Conservation (phyloP, 2,888 invertebrate genomes). For the Tethea ocularis region DNA sequence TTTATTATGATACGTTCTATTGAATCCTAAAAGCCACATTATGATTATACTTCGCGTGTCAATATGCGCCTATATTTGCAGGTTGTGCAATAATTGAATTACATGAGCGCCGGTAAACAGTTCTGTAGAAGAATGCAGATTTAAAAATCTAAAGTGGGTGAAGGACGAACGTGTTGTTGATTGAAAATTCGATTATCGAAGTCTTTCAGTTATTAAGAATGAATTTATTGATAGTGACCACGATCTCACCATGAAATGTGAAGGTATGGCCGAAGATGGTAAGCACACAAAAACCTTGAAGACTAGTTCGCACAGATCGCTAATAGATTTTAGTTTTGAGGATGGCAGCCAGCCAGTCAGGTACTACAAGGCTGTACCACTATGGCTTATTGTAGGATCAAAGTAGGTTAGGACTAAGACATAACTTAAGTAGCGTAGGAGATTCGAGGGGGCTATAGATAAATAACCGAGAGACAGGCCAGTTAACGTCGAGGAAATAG, state of each 20-base stretch:
- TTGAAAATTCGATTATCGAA: not conserved
- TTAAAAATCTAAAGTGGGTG: not conserved
- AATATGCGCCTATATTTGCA: not conserved
- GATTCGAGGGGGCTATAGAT: conserved; percentile 5
- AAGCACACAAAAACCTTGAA: too few relatives aligned
- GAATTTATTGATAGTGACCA: not conserved
- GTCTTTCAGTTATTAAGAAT: not conserved
- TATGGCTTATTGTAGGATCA: not conserved
- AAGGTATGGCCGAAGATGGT: not conserved
- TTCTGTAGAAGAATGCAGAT: not conserved
- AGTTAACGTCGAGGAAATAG: conserved; percentile 36
- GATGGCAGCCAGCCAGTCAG: not conserved
- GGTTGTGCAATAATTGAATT: not conserved
- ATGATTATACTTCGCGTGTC: conserved; percentile 2
- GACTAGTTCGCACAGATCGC: too few relatives aligned
- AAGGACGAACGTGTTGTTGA: not conserved
- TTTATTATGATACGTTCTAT: not conserved
- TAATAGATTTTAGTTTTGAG: too few relatives aligned
- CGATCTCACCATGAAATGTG: not conserved
- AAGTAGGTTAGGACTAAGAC: conserved; percentile 9
- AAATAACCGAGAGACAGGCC: conserved; percentile 10
- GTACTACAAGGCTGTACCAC: not conserved
- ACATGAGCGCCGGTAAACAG: not conserved
- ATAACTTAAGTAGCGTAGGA: conserved; percentile 8
- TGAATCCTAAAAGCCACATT: conserved; percentile 4